Base-by-base conservation (phyloP, 2,797 vertebrate species). In the Danio tinwini region DNA sequence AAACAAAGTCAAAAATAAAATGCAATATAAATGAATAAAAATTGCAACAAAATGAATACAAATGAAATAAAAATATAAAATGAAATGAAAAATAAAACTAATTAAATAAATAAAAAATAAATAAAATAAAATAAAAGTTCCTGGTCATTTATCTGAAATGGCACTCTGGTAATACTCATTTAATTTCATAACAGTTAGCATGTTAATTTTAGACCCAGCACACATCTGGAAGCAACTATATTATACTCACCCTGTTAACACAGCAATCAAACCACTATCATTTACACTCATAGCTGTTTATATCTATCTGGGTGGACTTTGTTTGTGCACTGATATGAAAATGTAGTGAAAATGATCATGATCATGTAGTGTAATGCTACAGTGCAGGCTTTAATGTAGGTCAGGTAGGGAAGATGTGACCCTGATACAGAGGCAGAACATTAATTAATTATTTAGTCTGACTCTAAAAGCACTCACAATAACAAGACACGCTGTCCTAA, bases 401-500 rank as follows among this genome's bases (percentile, higher is more conserved):
- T 65, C 67, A 80, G 49, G 5, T 29, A 70, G 50, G 21, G 21
- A 72, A 44, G 59, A 76, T 76, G 42, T 42, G 52, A 74, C 52
- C 21, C 64, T 16, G 45, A 72, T 76, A 68, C 55, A 14, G 74
- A 78, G 37, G 76, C 74, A 74, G 37, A 76, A 40, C 77, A 76
- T 67, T 13, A 52, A 84, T 84, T 44, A 82, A 84, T 82, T 40
- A 84, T 84, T 76, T 72, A 82, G 75, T 19, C 16, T 29, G 39
- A 73, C 71, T 83, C 53, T 61, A 56, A 73, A 67, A 68, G 74
- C 68, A 53, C 80, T 64, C 13, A 59, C 19, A 45, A 37, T 42
- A 45, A 49, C 50, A 67, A n/a, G 47, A 44, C 58, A 79, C 39
- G 16, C 17, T 7, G 53, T 62, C 58, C 40, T 58, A 37, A 73